phyloP scores from a whole-genome alignment of 2,113 vertebrate species.

The Pholis gunnellus region DNA sequence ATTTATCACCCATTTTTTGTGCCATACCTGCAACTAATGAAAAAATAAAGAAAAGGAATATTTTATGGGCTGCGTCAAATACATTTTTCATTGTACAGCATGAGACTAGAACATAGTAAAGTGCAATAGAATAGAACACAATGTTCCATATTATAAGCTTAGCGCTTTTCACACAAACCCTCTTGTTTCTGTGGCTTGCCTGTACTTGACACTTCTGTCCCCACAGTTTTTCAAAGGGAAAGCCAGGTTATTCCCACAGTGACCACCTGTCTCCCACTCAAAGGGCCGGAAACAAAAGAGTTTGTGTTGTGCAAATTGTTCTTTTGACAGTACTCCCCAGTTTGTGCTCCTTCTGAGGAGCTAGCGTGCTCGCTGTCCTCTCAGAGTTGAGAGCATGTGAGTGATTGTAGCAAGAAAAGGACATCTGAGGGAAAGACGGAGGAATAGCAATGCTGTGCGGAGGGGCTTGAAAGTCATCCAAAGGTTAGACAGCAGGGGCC shows the following conservation, averaged over 20 bases:
- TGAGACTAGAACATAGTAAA: neutral
- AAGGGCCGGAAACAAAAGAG: constrained; percentile 67
- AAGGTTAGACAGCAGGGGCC: constrained; percentile 62
- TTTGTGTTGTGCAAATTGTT: constrained; percentile 79
- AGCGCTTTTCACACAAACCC: constrained; percentile 20
- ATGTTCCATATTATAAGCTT: neutral
- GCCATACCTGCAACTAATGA: constrained; percentile 85
- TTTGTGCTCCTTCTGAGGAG: constrained; percentile 52
- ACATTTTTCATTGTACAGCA: neutral
- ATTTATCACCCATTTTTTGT: constrained; percentile 81
- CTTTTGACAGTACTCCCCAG: constrained; percentile 59
- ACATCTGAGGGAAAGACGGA: constrained; percentile 49
- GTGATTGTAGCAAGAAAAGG: constrained; percentile 48
- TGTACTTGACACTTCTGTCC: constrained; percentile 63
- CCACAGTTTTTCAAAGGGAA: constrained; percentile 57
- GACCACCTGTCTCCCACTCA: constrained; percentile 65
- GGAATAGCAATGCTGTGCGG: constrained; percentile 52
- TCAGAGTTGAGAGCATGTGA: constrained; percentile 34
- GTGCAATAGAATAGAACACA: constrained; percentile 5
- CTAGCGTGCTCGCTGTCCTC: constrained; percentile 34
- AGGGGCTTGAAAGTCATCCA: constrained; percentile 69
- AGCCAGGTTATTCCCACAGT: constrained; percentile 60
- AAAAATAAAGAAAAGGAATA: constrained; percentile 84
- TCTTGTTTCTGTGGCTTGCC: constrained; percentile 25
- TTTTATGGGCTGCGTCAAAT: constrained; percentile 71